A percentile compares a stretch with the other conserved stretches of the same genome.
phyloP scores from a whole-genome alignment of 2,888 invertebrate species.

The Lithodes maja region DNA sequence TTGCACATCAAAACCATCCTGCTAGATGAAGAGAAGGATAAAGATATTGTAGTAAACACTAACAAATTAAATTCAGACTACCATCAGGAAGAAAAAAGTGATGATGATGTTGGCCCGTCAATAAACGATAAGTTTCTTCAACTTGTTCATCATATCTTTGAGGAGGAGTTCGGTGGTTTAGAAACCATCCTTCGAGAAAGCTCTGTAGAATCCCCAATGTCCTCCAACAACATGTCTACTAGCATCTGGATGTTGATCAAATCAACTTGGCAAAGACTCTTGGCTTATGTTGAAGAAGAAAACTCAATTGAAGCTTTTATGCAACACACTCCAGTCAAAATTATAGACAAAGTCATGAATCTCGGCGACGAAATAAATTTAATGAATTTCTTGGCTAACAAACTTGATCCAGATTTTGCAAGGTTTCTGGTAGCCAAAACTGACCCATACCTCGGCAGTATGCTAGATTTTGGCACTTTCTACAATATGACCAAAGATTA shows the following conservation, averaged over 20 bases:
- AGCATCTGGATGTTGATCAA: conserved; percentile 42
- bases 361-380: conserved; percentile 59
- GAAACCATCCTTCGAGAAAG: background rate
- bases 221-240: background rate
- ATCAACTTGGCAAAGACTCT: conserved; percentile 45
- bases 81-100: background rate
- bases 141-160: background rate
- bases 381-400: conserved; percentile 44
- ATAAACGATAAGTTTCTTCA: background rate
- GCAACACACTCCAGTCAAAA: conserved; percentile 30
- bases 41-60: background rate
- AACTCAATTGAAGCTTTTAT: conserved; percentile 36
- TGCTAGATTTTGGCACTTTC: conserved; percentile 36
- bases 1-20: background rate
- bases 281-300: conserved; percentile 50
- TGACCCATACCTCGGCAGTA: conserved; percentile 36
- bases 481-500: conserved; percentile 25
- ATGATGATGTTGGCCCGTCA: background rate
- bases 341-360: conserved; percentile 42
- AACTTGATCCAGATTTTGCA: conserved; percentile 58
- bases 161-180: background rate
- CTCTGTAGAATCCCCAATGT: background rate
- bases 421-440: conserved; percentile 34
- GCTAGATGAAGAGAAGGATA: background rate
- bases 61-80: background rate